phyloP scores from a whole-genome alignment of 2,888 invertebrate genomes.

The Eurois occulta region DNA sequence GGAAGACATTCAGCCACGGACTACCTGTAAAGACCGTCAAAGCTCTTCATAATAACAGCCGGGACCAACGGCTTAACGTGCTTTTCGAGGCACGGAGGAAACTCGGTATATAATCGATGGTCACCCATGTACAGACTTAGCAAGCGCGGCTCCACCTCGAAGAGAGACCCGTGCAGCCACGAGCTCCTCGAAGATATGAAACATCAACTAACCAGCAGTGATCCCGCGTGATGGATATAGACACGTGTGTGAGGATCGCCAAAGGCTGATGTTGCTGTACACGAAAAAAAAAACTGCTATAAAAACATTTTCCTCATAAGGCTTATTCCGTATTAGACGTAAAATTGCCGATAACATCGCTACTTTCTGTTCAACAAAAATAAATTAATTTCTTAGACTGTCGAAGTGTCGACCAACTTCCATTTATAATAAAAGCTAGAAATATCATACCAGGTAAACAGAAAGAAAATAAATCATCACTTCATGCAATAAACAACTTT shows the following conservation, averaged over 20 bases:
- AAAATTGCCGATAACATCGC: neutral
- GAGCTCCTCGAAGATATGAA: neutral
- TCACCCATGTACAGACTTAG: neutral
- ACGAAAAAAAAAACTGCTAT: too few species aligned
- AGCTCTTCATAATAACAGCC: neutral
- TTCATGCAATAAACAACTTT: slow-evolving; percentile 2
- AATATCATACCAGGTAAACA: neutral
- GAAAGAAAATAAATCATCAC: neutral
- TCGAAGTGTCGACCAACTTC: neutral
- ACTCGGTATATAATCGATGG: neutral
- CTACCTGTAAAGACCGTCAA: neutral
- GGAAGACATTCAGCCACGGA: too few species aligned
- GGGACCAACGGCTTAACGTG: neutral
- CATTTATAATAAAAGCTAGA: neutral
- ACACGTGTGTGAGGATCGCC: neutral
- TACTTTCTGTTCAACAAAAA: neutral
- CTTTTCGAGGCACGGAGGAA: neutral
- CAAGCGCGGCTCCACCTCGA: neutral
- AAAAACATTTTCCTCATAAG: too few species aligned
- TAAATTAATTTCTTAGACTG: neutral
- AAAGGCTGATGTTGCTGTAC: neutral
- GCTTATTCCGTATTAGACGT: neutral
- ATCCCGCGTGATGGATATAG: too few species aligned
- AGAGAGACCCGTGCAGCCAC: neutral
- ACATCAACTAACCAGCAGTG: neutral